phyloP scores from a whole-genome alignment of 2,113 vertebrate genomes.

The Empidonax alnorum region DNA sequence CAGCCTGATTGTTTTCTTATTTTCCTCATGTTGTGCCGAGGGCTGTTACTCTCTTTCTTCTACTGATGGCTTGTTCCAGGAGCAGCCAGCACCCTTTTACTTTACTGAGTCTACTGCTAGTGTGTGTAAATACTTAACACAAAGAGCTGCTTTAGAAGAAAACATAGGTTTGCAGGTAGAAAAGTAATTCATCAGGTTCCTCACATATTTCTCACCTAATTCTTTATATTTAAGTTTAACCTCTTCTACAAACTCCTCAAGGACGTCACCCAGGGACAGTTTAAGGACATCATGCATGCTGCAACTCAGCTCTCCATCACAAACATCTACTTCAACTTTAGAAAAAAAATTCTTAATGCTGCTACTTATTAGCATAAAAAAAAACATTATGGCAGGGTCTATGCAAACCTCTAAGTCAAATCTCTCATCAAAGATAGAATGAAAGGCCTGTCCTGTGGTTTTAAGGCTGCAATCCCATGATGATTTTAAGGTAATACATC shows the following conservation, averaged over 20 bases:
- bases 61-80: background rate
- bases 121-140: background rate
- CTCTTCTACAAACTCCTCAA: background rate
- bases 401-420: background rate
- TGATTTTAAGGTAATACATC: background rate
- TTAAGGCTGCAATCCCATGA: background rate
- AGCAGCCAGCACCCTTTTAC: background rate
- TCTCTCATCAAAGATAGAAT: background rate
- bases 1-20: slow-evolving; percentile 43
- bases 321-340: background rate
- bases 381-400: background rate
- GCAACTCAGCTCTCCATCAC: background rate
- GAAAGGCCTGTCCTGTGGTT: background rate
- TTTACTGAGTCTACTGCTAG: background rate
- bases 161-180: background rate
- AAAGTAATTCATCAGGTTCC: background rate
- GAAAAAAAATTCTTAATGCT: background rate
- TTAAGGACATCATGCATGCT: accelerated
- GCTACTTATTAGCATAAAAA: background rate
- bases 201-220: background rate
- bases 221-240: background rate
- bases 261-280: background rate
- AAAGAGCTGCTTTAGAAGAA: background rate
- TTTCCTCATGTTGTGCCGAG: slow-evolving; percentile 28
- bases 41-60: slow-evolving; percentile 4